Evolutionary conservation across 2,888 invertebrate species (phyloP), one percentile per base, ranked within the genome.

Genomic region (Therioaphis trifolii): DNA sequence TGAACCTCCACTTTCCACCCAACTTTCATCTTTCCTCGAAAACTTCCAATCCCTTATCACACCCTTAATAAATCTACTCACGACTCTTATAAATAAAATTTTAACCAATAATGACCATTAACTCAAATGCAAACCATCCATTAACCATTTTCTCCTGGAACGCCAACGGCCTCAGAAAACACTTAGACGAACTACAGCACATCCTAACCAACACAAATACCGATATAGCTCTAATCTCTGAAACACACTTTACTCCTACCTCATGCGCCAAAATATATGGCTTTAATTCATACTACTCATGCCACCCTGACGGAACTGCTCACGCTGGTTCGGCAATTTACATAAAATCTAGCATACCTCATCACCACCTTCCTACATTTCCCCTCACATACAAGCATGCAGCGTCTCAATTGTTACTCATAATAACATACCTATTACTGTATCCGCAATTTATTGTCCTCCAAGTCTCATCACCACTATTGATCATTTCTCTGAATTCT

Each of bases 61-160:
- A 72, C 72, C 72, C 1, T 72, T 52, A 72, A 72, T 72, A 49
- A 72, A 72, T 72, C 52, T 72, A 18, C 49, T 72, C 29, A 72
- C 29, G 4, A 52, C 29, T 0, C 2, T 72, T 15, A 72, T 72
- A 72, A 72, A 72, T 49, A 72, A 0, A 52, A 72, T 72, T 27
- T 29, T 72, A 72, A 49, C n/a, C 49, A 72, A 72, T 29, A 72
- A 72, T 72, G 72, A 72, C 18, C 2, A 46, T 2, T 72, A 72
- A 4, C 29, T 4, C 55, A 58, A 40, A 1, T 4, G 4, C n/a
- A n/a, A n/a, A n/a, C n/a, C n/a, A n/a, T n/a, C n/a, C n/a, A n/a
- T n/a, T n/a, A n/a, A n/a, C n/a, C n/a, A n/a, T n/a, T n/a, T n/a
- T n/a, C n/a, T n/a, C n/a, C n/a, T n/a, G n/a, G n/a, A n/a, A n/a